Conservation (phyloP, 2,113 vertebrate species). For the Fulica atra region DNA sequence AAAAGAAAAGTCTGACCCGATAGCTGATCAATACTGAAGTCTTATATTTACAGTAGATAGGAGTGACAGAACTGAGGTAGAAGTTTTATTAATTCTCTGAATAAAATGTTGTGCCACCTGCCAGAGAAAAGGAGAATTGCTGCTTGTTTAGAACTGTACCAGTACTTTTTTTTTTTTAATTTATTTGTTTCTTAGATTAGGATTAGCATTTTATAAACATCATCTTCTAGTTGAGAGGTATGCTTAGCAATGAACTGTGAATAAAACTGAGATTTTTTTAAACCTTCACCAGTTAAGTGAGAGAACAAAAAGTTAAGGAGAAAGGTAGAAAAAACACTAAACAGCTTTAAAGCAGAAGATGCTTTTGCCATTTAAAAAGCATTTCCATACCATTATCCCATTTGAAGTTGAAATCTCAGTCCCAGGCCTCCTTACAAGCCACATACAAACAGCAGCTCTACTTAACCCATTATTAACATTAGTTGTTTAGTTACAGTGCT, state of each 20-base stretch:
- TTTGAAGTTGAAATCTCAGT: not conserved
- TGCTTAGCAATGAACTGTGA: not conserved
- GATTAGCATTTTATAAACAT: not conserved
- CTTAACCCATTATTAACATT: not conserved
- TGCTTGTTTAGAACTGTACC: not conserved
- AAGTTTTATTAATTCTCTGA: not conserved
- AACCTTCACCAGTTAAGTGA: not conserved
- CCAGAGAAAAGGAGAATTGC: not conserved
- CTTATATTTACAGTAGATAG: not conserved
- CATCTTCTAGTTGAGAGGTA: not conserved
- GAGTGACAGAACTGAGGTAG: not conserved
- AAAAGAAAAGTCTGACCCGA: not conserved
- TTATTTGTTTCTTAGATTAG: not conserved
- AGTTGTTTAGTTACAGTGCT: not conserved
- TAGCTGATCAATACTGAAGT: accelerated
- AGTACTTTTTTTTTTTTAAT: not conserved
- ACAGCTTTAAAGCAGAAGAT: not conserved
- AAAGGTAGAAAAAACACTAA: not conserved
- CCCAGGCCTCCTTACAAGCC: not conserved
- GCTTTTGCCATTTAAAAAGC: not conserved
- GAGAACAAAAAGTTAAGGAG: not conserved
- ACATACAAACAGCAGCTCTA: not conserved
- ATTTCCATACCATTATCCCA: not conserved
- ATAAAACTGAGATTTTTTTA: not conserved
- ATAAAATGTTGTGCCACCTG: not conserved